These are phyloP conservation scores for Tragelaphus imberbis DNA, from an alignment of 2,113 vertebrate genomes.

Conservation along the genomic window DNA sequence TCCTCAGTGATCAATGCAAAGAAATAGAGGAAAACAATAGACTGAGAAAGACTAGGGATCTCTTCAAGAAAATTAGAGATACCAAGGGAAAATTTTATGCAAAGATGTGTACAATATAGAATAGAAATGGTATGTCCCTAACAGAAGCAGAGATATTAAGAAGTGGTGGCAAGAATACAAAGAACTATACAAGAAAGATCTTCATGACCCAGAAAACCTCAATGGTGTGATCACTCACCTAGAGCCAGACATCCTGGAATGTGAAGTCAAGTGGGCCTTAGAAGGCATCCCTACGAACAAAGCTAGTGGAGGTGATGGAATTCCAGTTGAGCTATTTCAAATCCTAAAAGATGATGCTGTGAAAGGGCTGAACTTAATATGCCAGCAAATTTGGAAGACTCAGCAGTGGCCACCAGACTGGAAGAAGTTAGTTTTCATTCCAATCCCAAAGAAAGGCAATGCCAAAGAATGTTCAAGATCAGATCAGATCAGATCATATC, in stretches of 20 bases:
- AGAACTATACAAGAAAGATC: background rate
- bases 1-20: background rate
- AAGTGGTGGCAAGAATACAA: background rate
- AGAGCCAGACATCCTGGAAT: background rate
- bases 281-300: background rate
- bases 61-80: background rate
- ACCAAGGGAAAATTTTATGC: background rate
- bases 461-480: background rate
- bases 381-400: background rate
- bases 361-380: background rate
- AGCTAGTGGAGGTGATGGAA: background rate
- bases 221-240: background rate
- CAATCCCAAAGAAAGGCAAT: background rate
- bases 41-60: background rate
- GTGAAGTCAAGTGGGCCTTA: background rate
- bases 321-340: background rate
- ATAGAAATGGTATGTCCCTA: background rate
- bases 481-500: too few species aligned
- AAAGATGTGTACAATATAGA: background rate
- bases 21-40: background rate
- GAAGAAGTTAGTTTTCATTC: background rate
- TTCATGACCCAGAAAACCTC: background rate
- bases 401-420: background rate
- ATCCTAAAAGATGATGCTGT: background rate
- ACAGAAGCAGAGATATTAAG: background rate